A percentile compares a stretch with the other conserved stretches of the same genome.
phyloP scores from a whole-genome alignment of 2,113 vertebrate species.

The Lutjanus erythropterus region DNA sequence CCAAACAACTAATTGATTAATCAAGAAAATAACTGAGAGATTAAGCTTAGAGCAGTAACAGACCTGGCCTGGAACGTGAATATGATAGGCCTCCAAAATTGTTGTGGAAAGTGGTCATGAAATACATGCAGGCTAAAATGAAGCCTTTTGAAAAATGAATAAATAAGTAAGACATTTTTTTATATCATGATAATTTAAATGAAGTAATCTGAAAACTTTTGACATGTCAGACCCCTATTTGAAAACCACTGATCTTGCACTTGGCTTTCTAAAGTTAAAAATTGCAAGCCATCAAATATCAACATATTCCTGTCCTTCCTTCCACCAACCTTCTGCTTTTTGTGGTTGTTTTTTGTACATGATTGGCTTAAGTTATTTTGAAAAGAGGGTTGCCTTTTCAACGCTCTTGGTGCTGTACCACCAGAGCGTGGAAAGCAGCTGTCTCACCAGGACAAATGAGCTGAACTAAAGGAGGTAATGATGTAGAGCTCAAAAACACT shows the following conservation, averaged over 20 bases:
- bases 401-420: background rate
- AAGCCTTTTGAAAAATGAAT: too few species aligned
- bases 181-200: too few species aligned
- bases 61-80: too few species aligned
- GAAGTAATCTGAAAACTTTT: too few species aligned
- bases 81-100: too few species aligned
- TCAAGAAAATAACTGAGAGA: too few species aligned
- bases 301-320: background rate
- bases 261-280: background rate
- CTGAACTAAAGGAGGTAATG: slow-evolving; percentile 1
- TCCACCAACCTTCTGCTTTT: background rate
- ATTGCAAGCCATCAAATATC: background rate
- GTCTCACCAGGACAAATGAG: slow-evolving; percentile 6
- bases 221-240: too few species aligned
- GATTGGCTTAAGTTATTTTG: background rate
- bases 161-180: too few species aligned
- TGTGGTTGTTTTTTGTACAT: background rate
- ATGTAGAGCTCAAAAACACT: slow-evolving; percentile 4
- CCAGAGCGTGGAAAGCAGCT: background rate
- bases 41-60: too few species aligned
- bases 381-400: background rate
- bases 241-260: background rate
- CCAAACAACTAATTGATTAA: too few species aligned
- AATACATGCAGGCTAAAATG: too few species aligned
- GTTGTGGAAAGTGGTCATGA: too few species aligned